These are phyloP conservation scores for Bolinopsis microptera DNA, from an alignment of 37 sponge, comb jelly and placozoan genomes.

Conservation along the genomic window DNA sequence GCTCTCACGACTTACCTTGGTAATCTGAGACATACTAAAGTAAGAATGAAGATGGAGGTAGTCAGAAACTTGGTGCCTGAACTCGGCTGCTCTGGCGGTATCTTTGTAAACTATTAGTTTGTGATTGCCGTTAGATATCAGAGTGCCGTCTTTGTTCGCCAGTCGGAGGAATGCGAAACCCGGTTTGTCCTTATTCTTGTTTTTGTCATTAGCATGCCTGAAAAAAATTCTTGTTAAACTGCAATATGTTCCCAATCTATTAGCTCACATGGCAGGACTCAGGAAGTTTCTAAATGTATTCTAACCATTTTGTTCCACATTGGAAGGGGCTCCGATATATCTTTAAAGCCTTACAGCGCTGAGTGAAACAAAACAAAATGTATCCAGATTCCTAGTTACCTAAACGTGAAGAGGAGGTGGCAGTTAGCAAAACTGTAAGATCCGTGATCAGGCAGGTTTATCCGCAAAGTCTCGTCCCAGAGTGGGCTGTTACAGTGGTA, in stretches of 20 bases:
- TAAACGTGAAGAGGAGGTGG: conserved; percentile 20
- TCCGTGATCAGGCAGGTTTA: conserved; percentile 35
- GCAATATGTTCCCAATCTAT: neutral
- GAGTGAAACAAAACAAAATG: neutral
- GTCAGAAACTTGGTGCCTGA: neutral
- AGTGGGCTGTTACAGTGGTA: conserved; percentile 6
- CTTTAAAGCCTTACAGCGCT: neutral
- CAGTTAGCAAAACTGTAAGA: conserved; percentile 50
- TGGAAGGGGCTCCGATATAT: too few relatives aligned
- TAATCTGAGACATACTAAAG: neutral
- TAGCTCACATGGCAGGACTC: neutral
- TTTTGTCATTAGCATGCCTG: conserved; percentile 50
- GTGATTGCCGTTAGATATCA: conserved; percentile 2
- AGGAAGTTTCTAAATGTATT: neutral
- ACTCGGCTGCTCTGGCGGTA: neutral
- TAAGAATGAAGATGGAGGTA: neutral
- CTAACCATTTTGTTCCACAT: neutral
- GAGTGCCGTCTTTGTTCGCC: conserved; percentile 14
- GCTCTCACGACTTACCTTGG: conserved; percentile 3
- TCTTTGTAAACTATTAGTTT: conserved; percentile 41
- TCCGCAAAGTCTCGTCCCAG: conserved; percentile 39
- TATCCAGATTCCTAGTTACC: neutral
- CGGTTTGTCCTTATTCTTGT: conserved; percentile 15
- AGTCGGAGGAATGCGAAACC: conserved; percentile 17
- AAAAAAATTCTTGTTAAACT: neutral